Evolutionary conservation across 2,888 invertebrate species (phyloP).

Genomic region (Drosophila prostipennis): DNA sequence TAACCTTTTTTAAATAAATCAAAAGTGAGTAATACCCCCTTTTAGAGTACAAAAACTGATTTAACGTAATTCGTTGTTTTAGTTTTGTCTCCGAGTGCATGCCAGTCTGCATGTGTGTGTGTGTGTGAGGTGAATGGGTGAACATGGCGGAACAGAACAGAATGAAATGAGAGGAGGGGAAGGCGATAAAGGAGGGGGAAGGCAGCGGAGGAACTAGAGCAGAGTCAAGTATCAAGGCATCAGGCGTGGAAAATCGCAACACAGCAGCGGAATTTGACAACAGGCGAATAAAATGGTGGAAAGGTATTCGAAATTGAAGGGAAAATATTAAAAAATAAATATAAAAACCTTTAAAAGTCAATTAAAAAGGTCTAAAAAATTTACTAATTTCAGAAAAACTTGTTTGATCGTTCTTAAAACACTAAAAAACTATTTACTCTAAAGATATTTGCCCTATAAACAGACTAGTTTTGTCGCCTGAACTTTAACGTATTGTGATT

Average conservation of each 20-base stretch:
- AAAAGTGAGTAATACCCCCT: not conserved
- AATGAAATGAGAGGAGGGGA: not conserved
- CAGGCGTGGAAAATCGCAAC: constrained; percentile 42
- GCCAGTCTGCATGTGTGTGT: constrained; percentile 6
- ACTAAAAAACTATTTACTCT: no score
- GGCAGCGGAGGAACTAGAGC: constrained; percentile 21
- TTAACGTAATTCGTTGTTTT: constrained; percentile 61
- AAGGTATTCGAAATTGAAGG: not conserved
- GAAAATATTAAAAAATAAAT: no score
- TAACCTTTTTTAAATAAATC: no score
- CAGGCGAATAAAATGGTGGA: constrained; percentile 26
- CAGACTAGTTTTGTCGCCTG: constrained; percentile 46
- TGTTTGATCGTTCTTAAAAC: no score
- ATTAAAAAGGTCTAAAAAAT: no score
- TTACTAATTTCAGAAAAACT: no score
- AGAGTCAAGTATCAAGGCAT: constrained; percentile 47
- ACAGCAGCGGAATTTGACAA: constrained; percentile 14
- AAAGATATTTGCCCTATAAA: not conserved
- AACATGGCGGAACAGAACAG: constrained; percentile 11
- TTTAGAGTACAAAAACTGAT: constrained; percentile 46
- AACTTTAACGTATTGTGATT: constrained; percentile 39
- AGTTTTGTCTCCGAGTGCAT: constrained; percentile 39
- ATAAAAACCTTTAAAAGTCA: no score
- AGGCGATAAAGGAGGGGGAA: not conserved
- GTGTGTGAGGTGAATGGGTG: constrained; percentile 12